These are phyloP conservation scores for Tanypteryx hageni DNA, from an alignment of 2,888 invertebrate genomes.

Conservation along the genomic window DNA sequence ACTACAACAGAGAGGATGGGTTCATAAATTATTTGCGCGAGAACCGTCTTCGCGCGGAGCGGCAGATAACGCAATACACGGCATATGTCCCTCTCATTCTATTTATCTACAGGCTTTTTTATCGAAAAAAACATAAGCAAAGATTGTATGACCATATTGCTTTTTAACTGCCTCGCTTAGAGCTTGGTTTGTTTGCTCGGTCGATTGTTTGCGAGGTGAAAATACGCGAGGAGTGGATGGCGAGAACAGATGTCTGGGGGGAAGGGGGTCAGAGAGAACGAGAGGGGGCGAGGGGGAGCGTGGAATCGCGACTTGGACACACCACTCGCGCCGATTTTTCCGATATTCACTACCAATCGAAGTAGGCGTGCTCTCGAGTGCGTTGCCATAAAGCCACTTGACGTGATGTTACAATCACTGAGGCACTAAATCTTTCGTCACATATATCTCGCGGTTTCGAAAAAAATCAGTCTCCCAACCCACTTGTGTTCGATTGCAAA, in stretches of 20 bases:
- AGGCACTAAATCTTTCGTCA: constrained; percentile 37
- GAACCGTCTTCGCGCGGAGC: constrained; percentile 8
- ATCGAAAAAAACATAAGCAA: constrained; percentile 59
- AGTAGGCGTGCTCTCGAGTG: constrained; percentile 3
- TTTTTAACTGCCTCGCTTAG: constrained; percentile 64
- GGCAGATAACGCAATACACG: constrained; percentile 53
- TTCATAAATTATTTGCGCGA: constrained; percentile 54
- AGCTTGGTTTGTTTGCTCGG: constrained; percentile 47
- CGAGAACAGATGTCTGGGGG: neutral
- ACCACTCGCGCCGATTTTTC: neutral
- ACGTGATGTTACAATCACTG: constrained; percentile 34
- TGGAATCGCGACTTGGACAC: constrained; percentile 34
- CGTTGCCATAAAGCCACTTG: neutral
- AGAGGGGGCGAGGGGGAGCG: neutral
- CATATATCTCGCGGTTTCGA: neutral
- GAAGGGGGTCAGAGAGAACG: neutral
- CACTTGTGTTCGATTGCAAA: constrained; percentile 19
- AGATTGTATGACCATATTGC: constrained; percentile 61
- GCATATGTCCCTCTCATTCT: constrained; percentile 48
- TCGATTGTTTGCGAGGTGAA: constrained; percentile 50
- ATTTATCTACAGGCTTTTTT: constrained; percentile 50
- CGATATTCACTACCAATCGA: constrained; percentile 21
- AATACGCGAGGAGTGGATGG: constrained; percentile 42
- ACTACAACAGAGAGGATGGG: neutral
- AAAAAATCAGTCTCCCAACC: constrained; percentile 9